phyloP scores from a whole-genome alignment of 1,140 invertebrate species.

The Drosophila littoralis region DNA sequence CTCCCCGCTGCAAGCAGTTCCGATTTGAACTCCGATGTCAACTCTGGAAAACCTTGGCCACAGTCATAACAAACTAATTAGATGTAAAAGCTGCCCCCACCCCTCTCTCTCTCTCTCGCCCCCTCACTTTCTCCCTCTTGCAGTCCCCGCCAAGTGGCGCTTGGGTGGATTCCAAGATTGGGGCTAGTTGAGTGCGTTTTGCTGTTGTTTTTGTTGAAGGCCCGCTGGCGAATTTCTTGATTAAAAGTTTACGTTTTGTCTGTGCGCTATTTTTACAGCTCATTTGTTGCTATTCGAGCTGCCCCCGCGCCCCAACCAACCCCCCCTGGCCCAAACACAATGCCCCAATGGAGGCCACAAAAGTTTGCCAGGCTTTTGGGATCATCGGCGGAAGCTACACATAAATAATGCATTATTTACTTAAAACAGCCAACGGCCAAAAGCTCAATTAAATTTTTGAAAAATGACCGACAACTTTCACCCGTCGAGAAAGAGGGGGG shows the following conservation, averaged over 20 bases:
- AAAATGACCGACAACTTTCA: conserved; percentile 58
- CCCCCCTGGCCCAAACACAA: neutral
- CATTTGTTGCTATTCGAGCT: conserved; percentile 64
- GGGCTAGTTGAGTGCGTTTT: conserved; percentile 27
- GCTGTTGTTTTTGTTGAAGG: conserved; percentile 23
- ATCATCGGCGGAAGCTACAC: conserved; percentile 33
- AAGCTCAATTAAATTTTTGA: conserved; percentile 77
- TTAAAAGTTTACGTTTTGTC: conserved; percentile 70
- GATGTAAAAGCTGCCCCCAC: conserved; percentile 55
- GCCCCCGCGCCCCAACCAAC: neutral
- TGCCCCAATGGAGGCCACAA: neutral
- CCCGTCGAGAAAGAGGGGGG: neutral
- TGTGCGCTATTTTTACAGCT: conserved; percentile 67
- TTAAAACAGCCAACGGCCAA: conserved; percentile 66
- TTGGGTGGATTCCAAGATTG: conserved; percentile 2
- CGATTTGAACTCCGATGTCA: conserved; percentile 53
- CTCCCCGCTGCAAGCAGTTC: neutral
- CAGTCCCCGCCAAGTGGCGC: neutral
- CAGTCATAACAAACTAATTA: conserved; percentile 63
- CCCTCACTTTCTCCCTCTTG: neutral
- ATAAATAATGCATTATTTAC: conserved; percentile 80
- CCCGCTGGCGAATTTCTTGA: conserved; percentile 58
- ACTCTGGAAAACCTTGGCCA: conserved; percentile 32
- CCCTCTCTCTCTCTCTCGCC: neutral
- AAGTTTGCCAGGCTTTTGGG: conserved; percentile 21